Evolutionary conservation across 2,113 vertebrate genomes (phyloP), one percentile per base, ranked within the genome.

Genomic region (Tinamus guttatus): DNA sequence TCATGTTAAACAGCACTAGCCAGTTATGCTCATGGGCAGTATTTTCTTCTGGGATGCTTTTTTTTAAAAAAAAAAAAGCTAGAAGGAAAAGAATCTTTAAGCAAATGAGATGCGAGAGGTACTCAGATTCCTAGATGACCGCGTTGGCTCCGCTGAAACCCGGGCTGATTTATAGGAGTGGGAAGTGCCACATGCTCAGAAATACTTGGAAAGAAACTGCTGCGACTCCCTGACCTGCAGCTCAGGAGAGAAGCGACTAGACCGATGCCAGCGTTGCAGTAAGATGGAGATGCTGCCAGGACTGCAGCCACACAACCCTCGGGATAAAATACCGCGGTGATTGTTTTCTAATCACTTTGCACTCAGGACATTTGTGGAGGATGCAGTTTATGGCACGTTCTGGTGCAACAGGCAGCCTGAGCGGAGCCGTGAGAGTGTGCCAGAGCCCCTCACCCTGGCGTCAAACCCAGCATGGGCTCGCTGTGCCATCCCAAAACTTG

Each of bases 1-100:
- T 85, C 8, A 2, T 2, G 5, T 54, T 20, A 30, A 17, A 1
- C 25, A 0, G 0, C 9, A 32, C 21, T 34, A 69, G 22, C 43
- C 47, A 76, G 49, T 10, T 69, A 87, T 81, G 19, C 58, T 82
- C 12, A 22, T 9, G 68, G 51, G 22, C 40, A 68, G 14, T 12
- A 9, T 38, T 21, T 67, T 87, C 51, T 79, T 64, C 81, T 70
- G 67, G 41, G 30, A 9, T 28, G 7, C 11, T 40, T 86, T 8
- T 22, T n/a, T n/a, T n/a, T n/a, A n/a, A 51, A 41, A 88, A 41
- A 90, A 71, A 68, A 52, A 6, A 51, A 47, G 20, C 40, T 7
- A 59, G 36, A 77, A 87, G 15, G 22, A 75, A 76, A 49, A 0
- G 0, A 47, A 49, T 21, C 10, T 56, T 27, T 7, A 15, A 73